phyloP scores from a whole-genome alignment of 2,113 vertebrate species.

The Corythoichthys haematopterus region DNA sequence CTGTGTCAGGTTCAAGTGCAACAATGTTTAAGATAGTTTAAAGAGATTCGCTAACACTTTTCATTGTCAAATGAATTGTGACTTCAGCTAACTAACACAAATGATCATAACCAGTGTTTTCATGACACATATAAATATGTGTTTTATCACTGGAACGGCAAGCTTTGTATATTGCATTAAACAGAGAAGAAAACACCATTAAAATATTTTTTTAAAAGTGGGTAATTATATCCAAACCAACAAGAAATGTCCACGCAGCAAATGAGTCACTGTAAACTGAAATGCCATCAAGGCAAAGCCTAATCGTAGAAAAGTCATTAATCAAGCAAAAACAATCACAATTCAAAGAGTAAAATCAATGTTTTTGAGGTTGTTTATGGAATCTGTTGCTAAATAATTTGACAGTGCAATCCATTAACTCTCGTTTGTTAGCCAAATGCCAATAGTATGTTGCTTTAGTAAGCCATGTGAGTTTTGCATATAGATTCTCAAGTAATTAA shows the following conservation, averaged over 20 bases:
- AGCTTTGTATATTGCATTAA: slow-evolving; percentile 1
- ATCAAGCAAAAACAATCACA: slow-evolving; percentile 32
- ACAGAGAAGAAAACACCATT: background rate
- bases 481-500: slow-evolving; percentile 55
- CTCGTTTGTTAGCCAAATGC: slow-evolving; percentile 20
- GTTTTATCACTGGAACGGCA: slow-evolving; percentile 2
- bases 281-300: slow-evolving; percentile 14
- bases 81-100: slow-evolving; percentile 3
- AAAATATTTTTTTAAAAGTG: background rate
- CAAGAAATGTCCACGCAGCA: slow-evolving; percentile 8
- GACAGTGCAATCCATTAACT: slow-evolving; percentile 44
- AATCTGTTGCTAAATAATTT: slow-evolving; percentile 27
- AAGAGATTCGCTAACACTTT: slow-evolving; percentile 4
- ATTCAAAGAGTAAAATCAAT: slow-evolving; percentile 14
- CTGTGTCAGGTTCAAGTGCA: slow-evolving; percentile 39
- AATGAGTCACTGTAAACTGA: slow-evolving; percentile 4
- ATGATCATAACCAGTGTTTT: background rate
- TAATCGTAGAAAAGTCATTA: slow-evolving; percentile 32
- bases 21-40: slow-evolving; percentile 18
- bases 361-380: slow-evolving; percentile 36
- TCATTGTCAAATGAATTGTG: slow-evolving; percentile 5
- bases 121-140: slow-evolving; percentile 8
- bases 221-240: slow-evolving; percentile 18
- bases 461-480: slow-evolving; percentile 46
- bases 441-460: slow-evolving; percentile 48